phyloP scores from a whole-genome alignment of 2,888 invertebrate genomes.

The Sylvicola fuscatus region DNA sequence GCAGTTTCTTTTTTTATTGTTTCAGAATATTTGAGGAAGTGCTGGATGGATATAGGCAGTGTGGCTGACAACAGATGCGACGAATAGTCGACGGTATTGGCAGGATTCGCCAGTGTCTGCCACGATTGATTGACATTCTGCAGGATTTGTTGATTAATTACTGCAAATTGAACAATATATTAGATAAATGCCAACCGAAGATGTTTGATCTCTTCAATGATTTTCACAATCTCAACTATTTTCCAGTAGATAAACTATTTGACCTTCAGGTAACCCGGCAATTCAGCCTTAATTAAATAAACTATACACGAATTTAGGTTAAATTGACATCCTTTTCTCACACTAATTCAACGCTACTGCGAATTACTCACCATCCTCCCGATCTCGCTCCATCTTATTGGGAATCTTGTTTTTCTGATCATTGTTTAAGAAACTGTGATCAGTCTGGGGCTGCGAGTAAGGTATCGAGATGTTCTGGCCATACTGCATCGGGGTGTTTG shows the following conservation, averaged over 20 bases:
- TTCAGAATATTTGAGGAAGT: conserved; percentile 26
- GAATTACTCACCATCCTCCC: conserved; percentile 24
- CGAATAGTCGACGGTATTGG: conserved; percentile 26
- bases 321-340: no score
- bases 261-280: no score
- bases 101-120: conserved; percentile 26
- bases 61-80: conserved; percentile 27
- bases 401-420: conserved; percentile 26
- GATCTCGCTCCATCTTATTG: conserved; percentile 26
- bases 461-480: conserved; percentile 27
- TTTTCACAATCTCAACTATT: no score
- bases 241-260: no score
- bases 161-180: conserved; percentile 11
- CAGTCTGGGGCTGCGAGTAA: conserved; percentile 21
- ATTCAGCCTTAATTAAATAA: no score
- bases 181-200: no score
- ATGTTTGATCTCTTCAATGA: no score
- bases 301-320: no score
- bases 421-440: conserved; percentile 24
- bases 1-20: conserved; percentile 27
- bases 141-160: conserved; percentile 25
- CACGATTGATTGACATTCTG: conserved; percentile 27
- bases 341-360: no score
- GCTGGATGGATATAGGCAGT: conserved; percentile 27
- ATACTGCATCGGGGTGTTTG: conserved; percentile 25